Conservation (phyloP, 2,888 invertebrate genomes). For the Lamellibrachia satsuma region DNA sequence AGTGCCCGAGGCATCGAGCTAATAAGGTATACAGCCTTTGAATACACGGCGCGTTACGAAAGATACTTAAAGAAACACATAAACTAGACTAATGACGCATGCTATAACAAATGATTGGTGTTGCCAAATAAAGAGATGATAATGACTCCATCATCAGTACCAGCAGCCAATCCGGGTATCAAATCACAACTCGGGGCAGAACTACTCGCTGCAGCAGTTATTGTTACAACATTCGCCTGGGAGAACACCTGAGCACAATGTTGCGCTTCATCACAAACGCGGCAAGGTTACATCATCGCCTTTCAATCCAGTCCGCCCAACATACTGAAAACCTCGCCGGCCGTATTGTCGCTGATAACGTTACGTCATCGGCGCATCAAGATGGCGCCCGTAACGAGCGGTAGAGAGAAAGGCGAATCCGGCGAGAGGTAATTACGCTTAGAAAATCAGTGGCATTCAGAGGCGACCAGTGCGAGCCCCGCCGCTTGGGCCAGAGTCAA, state of each 20-base stretch:
- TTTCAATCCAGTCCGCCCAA: background rate
- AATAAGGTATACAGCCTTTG: background rate
- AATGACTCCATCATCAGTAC: background rate
- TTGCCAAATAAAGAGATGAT: background rate
- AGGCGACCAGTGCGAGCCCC: background rate
- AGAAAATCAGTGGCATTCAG: background rate
- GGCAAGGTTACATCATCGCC: constrained; percentile 3
- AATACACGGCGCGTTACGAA: background rate
- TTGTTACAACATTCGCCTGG: background rate
- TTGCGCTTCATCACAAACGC: background rate
- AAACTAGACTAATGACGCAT: background rate
- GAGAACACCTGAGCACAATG: background rate
- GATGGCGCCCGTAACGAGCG: background rate
- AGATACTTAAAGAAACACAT: background rate
- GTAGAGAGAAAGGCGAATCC: background rate
- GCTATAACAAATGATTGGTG: background rate
- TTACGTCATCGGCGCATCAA: constrained; percentile 5
- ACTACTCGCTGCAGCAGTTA: background rate
- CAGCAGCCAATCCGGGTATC: background rate
- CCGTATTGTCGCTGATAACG: background rate
- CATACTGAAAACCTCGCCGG: background rate
- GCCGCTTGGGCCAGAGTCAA: background rate
- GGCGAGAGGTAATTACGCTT: background rate
- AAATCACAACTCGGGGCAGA: background rate
- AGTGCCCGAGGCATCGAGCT: background rate